These are phyloP conservation scores for Echeneis naucrates DNA, from an alignment of 2,797 vertebrate species.

Conservation along the genomic window DNA sequence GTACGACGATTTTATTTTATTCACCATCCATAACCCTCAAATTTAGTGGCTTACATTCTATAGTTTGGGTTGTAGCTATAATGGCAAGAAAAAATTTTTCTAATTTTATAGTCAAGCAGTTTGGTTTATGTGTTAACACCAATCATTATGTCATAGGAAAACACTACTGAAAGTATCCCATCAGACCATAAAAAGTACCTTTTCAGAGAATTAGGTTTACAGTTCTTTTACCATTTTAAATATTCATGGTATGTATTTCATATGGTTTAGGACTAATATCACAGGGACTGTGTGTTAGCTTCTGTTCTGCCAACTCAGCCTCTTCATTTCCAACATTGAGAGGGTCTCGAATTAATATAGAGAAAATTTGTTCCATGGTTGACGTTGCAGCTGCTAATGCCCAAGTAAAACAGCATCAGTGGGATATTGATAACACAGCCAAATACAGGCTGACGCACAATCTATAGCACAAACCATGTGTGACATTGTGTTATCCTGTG, in stretches of 20 bases:
- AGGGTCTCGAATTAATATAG: background rate
- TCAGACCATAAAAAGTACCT: background rate
- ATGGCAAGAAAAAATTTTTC: background rate
- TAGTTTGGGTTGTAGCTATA: constrained; percentile 16
- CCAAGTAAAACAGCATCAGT: background rate
- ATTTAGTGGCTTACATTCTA: background rate
- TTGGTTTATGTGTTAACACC: constrained; percentile 1
- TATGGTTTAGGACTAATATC: background rate
- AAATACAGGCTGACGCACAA: background rate
- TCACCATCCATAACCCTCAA: background rate
- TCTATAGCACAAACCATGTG: background rate
- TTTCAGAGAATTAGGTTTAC: background rate
- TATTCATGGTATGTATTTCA: background rate
- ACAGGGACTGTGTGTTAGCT: background rate
- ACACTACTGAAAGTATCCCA: background rate
- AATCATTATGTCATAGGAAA: background rate
- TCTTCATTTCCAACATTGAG: background rate
- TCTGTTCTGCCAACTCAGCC: background rate
- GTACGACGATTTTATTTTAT: background rate
- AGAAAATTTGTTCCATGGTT: background rate
- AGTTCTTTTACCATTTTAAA: background rate
- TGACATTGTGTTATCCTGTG: background rate
- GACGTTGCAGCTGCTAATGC: background rate
- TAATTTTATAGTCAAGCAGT: background rate
- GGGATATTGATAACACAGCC: constrained; percentile 1